These are phyloP conservation scores for Mythimna loreyi DNA, from an alignment of 2,888 invertebrate genomes.

Conservation along the genomic window DNA sequence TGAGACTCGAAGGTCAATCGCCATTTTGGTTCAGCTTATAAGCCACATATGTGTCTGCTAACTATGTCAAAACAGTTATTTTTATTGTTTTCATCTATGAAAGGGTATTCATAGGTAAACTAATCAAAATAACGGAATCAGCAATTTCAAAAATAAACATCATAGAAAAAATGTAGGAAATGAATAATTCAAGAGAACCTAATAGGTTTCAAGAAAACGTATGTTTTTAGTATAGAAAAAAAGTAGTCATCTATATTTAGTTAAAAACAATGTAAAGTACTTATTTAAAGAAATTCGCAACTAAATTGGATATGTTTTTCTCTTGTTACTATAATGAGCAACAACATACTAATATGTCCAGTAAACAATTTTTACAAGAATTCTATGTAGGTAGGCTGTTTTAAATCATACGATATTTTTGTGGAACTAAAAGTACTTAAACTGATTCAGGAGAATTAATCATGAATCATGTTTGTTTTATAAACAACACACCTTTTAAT, in stretches of 20 bases:
- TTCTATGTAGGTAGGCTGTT: neutral
- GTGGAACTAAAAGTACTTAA: neutral
- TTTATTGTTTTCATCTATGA: too few relatives aligned
- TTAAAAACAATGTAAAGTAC: neutral
- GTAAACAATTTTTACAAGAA: constrained; percentile 28
- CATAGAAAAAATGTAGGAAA: too few relatives aligned
- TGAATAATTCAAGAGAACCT: too few relatives aligned
- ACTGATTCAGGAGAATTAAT: neutral
- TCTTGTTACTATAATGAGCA: neutral
- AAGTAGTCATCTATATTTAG: neutral
- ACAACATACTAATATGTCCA: neutral
- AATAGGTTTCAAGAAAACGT: neutral
- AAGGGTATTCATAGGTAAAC: too few relatives aligned
- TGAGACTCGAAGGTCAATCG: too few relatives aligned
- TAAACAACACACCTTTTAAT: neutral
- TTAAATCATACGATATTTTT: constrained; percentile 26
- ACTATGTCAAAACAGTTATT: too few relatives aligned
- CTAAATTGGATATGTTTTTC: neutral
- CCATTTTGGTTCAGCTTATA: too few relatives aligned
- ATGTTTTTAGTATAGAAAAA: constrained; percentile 17
- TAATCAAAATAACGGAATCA: too few relatives aligned
- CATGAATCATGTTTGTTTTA: constrained; percentile 13
- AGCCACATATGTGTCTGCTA: too few relatives aligned
- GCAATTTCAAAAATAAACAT: too few relatives aligned
- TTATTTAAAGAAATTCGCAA: constrained; percentile 9